A percentile compares a stretch with the other conserved stretches of the same genome.
These are phyloP conservation scores for Corythornis cristatus DNA, from an alignment of 2,113 vertebrate genomes.

Conservation along the genomic window DNA sequence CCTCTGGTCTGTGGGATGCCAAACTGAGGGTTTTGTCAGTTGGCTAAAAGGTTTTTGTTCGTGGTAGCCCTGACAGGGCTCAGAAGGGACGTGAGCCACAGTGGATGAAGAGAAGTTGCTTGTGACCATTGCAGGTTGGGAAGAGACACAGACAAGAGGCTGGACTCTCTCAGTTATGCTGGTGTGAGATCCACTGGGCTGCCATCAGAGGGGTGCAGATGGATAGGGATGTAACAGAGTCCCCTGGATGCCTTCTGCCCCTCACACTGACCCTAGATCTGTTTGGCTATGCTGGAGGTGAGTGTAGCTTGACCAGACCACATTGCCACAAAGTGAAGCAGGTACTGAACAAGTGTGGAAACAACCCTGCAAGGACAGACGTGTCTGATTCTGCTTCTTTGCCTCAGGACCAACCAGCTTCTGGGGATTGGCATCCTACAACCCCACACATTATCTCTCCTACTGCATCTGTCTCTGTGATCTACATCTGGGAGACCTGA, in stretches of 20 bases:
- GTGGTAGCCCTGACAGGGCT: not conserved
- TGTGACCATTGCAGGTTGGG: not conserved
- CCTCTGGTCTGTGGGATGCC: not conserved
- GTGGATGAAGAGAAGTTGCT: not conserved
- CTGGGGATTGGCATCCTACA: not conserved
- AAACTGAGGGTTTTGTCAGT: not conserved
- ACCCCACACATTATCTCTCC: not conserved
- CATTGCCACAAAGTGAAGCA: not conserved
- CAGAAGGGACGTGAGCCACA: not conserved
- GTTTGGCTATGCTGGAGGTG: not conserved
- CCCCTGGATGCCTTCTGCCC: not conserved
- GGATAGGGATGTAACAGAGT: not conserved
- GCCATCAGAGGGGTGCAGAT: rapidly evolving
- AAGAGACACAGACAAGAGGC: not conserved
- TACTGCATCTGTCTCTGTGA: not conserved
- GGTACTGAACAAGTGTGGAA: not conserved
- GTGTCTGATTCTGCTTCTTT: not conserved
- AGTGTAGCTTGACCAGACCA: not conserved
- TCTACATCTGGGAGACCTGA: not conserved
- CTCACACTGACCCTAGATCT: not conserved
- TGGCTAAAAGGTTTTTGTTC: not conserved
- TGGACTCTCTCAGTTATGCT: not conserved
- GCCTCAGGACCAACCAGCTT: not conserved
- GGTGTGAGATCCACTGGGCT: not conserved
- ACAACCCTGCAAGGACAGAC: not conserved